Conservation (phyloP, 2,113 vertebrate genomes). For the Leptodactylus fuscus region DNA sequence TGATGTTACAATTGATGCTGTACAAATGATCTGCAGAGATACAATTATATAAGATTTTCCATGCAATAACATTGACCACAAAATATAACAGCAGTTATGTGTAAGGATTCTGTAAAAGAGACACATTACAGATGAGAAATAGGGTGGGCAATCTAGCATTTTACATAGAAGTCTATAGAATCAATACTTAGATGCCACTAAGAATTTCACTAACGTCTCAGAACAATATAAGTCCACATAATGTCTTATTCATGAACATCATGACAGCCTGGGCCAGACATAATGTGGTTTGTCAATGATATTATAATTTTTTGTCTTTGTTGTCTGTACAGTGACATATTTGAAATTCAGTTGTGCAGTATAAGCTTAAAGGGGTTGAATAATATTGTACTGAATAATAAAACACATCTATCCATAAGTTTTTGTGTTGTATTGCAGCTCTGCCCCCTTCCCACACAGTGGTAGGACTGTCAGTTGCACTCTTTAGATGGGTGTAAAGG, state of each 20-base stretch:
- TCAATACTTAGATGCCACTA: neutral
- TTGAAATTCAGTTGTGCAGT: too few relatives aligned
- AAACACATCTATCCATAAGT: too few relatives aligned
- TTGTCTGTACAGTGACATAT: too few relatives aligned
- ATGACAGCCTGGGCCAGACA: neutral
- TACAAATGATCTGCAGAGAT: neutral
- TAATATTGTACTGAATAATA: too few relatives aligned
- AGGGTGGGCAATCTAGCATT: neutral
- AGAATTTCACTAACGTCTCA: neutral
- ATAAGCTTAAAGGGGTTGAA: too few relatives aligned
- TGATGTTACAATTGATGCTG: neutral
- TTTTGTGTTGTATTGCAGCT: too few relatives aligned
- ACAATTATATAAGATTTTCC: neutral
- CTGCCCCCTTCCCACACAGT: too few relatives aligned
- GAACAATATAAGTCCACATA: neutral
- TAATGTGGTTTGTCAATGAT: too few relatives aligned
- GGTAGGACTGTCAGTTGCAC: too few relatives aligned
- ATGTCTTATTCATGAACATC: neutral
- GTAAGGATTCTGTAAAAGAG: too few relatives aligned
- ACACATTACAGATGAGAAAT: neutral
- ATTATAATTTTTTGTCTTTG: too few relatives aligned
- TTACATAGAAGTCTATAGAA: neutral
- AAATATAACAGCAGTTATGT: constrained; percentile 16
- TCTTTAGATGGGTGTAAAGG: too few relatives aligned
- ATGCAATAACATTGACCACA: neutral